Conservation (phyloP, 1,140 invertebrate genomes). For the Agrypnia vestita region DNA sequence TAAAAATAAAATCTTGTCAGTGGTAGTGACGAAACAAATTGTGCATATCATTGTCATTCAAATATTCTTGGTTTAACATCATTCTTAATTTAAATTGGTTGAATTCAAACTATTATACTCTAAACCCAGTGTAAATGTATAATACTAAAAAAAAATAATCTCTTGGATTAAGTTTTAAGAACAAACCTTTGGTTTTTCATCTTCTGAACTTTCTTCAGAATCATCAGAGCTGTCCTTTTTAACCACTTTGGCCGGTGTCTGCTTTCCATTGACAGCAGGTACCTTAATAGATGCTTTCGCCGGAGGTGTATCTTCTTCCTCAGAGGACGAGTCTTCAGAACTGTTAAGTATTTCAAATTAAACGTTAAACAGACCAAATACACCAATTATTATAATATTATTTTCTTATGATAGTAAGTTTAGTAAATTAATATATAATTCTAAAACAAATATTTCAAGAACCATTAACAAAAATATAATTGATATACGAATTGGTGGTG, state of each 20-base stretch:
- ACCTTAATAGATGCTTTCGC: slow-evolving; percentile 24
- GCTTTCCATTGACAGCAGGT: slow-evolving; percentile 48
- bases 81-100: too few species aligned
- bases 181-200: slow-evolving; percentile 54
- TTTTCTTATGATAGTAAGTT: too few species aligned
- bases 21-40: slow-evolving; percentile 56
- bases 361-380: too few species aligned
- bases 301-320: slow-evolving; percentile 47
- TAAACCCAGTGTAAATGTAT: too few species aligned
- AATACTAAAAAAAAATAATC: too few species aligned
- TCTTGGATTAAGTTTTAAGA: too few species aligned
- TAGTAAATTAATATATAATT: too few species aligned
- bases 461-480: too few species aligned
- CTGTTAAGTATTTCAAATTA: slow-evolving; percentile 18
- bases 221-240: slow-evolving; percentile 56
- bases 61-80: neutral
- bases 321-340: slow-evolving; percentile 56
- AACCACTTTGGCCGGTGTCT: slow-evolving; percentile 25
- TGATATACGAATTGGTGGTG: too few species aligned
- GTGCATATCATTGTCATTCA: slow-evolving; percentile 50
- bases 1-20: slow-evolving; percentile 21
- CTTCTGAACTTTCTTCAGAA: slow-evolving; percentile 58
- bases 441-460: too few species aligned
- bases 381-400: too few species aligned
- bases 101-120: too few species aligned